Evolutionary conservation across 2,888 invertebrate genomes (phyloP), one percentile per base, ranked within the genome.

Genomic region (Xylota segnis): DNA sequence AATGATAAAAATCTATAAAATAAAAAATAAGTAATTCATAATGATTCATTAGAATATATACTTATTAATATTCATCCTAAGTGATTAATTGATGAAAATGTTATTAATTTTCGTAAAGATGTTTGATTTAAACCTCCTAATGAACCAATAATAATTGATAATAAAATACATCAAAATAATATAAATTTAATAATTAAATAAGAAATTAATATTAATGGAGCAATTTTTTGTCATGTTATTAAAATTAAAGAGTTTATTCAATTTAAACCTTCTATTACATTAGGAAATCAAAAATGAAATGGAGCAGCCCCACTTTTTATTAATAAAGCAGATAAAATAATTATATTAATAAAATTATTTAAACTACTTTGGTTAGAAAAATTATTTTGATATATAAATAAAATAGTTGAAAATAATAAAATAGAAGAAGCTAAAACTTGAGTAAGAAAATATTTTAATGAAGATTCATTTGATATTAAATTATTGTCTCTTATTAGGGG

Each of bases 171-270:
- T 74, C 93, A 87, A 84, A 91, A 89, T 89, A 93, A 89, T 90
- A 93, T 92, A 88, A 91, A 91, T 89, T 90, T 90, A 90, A 92
- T 91, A 89, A 91, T 90, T 90, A 92, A 92, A 90, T 93, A 93
- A 63, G 93, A 93, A 54, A 94, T 88, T 89, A 94, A 88, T 90
- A 94, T 93, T 92, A 95, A 91, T 2, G 94, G 94, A 43, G 94
- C 93, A 92, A 94, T 93, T 94, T 95, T 95, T 94, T 95, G 95
- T 93, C 94, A 94, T 0, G 94, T 94, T 92, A 94, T 92, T 92
- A 94, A 90, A 89, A 94, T 91, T 89, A 94, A 91, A 83, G 92
- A 90, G 91, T 94, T 94, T 87, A 93, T 90, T 94, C 94, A 95
- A 32, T 90, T 91, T 92, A 94, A 88, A 2, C 94, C 94, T 92